Evolutionary conservation across 37 sponge, comb jelly and placozoan species (phyloP).

Genomic region (Haliclona indistincta): DNA sequence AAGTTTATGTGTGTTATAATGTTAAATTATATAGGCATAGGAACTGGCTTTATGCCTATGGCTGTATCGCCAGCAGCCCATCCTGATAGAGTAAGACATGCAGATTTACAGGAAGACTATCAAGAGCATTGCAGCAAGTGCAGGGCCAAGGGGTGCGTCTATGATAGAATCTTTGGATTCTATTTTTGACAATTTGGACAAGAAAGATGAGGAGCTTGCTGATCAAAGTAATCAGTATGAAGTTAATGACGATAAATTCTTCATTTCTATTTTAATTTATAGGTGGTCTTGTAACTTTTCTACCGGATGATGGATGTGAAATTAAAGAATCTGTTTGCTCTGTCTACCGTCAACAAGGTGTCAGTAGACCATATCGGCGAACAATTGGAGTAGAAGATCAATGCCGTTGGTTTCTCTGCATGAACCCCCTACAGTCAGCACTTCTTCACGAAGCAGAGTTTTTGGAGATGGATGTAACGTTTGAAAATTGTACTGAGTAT

Average conservation of each 20-base stretch:
- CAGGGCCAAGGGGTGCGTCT: conserved; percentile 2
- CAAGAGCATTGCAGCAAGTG: not conserved
- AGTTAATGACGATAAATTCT: no score
- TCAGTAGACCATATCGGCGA: conserved; percentile 1
- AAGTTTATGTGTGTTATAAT: no score
- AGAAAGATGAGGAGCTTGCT: not conserved
- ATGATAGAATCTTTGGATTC: conserved; percentile 8
- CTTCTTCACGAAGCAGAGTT: conserved; percentile 5
- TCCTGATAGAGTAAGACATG: conserved; percentile 8
- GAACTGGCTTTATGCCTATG: conserved; percentile 17
- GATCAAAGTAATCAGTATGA: conserved; percentile 1
- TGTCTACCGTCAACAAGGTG: conserved; percentile 3
- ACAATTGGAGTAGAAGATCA: conserved; percentile 13
- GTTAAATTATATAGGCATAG: not conserved
- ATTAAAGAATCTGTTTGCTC: not conserved
- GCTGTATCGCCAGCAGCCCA: conserved; percentile 11
- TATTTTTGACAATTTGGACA: not conserved
- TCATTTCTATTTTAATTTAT: no score
- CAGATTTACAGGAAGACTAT: conserved; percentile 7
- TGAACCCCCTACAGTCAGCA: conserved; percentile 11
- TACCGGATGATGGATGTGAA: not conserved
- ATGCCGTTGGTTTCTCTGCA: conserved; percentile 12
- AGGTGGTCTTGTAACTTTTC: not conserved
- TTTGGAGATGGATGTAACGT: conserved; percentile 8
- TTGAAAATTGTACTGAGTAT: conserved; percentile 4